Evolutionary conservation across 1,140 invertebrate species (phyloP).

Genomic region (Teleopsis dalmanni): DNA sequence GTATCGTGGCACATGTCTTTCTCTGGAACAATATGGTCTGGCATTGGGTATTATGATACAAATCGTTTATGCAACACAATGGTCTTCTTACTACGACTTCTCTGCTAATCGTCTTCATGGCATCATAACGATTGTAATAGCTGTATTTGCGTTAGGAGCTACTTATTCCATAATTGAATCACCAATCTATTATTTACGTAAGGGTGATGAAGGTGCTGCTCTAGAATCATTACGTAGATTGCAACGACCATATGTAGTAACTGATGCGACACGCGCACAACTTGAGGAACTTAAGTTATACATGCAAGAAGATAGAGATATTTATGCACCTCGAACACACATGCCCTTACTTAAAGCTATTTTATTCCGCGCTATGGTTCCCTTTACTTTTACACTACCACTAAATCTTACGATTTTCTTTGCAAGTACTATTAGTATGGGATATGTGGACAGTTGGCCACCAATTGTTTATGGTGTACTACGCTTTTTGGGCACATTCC

Average conservation of each 20-base stretch:
- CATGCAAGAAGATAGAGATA: slow-evolving; percentile 1
- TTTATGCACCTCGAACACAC: background rate
- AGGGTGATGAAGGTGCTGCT: slow-evolving; percentile 23
- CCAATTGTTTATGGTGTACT: slow-evolving; percentile 14
- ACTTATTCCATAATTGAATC: slow-evolving; percentile 19
- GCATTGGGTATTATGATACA: slow-evolving; percentile 27
- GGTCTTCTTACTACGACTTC: slow-evolving; percentile 1
- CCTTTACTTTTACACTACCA: background rate
- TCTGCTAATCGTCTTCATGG: slow-evolving; percentile 22
- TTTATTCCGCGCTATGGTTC: background rate
- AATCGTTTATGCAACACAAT: slow-evolving; percentile 22
- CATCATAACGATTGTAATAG: slow-evolving; percentile 26
- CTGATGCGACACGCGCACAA: background rate
- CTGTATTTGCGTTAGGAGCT: slow-evolving; percentile 11
- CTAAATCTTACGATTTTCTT: background rate
- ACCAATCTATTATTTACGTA: slow-evolving; percentile 24
- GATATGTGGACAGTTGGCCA: slow-evolving; percentile 14
- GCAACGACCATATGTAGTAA: slow-evolving; percentile 1
- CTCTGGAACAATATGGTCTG: slow-evolving; percentile 25
- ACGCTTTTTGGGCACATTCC: slow-evolving; percentile 20
- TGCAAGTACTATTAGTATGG: background rate
- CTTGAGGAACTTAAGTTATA: slow-evolving; percentile 9
- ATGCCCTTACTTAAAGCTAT: slow-evolving; percentile 1
- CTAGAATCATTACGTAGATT: slow-evolving; percentile 2
- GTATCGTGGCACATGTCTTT: slow-evolving; percentile 19